Conservation (phyloP, 2,113 vertebrate genomes). For the Anguilla japonica region DNA sequence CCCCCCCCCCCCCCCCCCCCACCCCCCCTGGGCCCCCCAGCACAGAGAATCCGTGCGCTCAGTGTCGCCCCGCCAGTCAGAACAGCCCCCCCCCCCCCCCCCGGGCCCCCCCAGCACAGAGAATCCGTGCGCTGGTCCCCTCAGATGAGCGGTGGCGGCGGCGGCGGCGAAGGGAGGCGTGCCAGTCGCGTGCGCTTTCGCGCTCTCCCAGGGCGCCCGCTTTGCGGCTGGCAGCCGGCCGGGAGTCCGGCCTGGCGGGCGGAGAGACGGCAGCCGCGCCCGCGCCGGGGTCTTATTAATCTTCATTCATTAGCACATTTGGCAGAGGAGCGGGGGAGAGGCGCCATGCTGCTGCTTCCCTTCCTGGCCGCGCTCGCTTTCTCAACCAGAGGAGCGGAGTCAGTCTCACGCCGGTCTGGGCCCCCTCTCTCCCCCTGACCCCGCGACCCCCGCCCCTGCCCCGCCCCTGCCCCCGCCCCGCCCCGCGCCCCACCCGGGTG, state of each 20-base stretch:
- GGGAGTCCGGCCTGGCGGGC: background rate
- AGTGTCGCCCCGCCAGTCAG: background rate
- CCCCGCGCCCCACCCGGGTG: background rate
- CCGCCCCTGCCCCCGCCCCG: background rate
- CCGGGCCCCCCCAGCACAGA: too few species aligned
- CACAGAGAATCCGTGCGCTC: too few species aligned
- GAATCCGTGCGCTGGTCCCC: background rate
- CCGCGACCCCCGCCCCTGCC: background rate
- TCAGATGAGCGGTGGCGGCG: background rate
- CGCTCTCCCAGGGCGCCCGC: background rate
- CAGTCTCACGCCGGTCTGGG: background rate
- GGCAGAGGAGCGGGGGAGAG: conserved; percentile 12
- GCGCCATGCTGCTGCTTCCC: background rate
- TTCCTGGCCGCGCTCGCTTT: background rate
- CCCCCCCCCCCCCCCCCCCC: too few species aligned
- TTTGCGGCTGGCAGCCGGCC: conserved; percentile 16
- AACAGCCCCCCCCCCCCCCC: background rate
- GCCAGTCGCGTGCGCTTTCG: background rate
- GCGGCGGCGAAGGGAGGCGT: background rate
- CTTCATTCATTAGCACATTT: conserved; percentile 24
- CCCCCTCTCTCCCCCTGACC: background rate
- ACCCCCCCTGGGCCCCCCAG: too few species aligned
- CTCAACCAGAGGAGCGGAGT: background rate
- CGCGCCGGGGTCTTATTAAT: conserved; percentile 19
- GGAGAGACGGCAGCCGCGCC: background rate